Evolutionary conservation across 2,888 invertebrate genomes (phyloP).

Genomic region (Harmothoe impar): DNA sequence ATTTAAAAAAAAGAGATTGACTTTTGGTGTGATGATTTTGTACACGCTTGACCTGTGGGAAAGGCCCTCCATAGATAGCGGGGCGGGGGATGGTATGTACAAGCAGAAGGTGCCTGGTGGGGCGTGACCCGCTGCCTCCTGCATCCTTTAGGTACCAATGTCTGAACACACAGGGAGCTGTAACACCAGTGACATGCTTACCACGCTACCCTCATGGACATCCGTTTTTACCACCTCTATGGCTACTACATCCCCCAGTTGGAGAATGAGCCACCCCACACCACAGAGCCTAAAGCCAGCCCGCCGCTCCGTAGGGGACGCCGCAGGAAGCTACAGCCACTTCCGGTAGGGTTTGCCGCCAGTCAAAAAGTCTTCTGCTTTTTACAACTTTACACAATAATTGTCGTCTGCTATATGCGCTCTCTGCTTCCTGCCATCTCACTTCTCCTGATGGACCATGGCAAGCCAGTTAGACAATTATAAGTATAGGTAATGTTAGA

Average conservation of each 20-base stretch:
- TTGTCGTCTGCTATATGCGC: no score
- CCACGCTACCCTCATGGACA: neutral
- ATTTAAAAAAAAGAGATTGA: no score
- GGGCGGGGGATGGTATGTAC: neutral
- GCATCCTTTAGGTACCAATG: neutral
- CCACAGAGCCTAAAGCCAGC: neutral
- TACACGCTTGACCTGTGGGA: no score
- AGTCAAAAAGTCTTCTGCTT: no score
- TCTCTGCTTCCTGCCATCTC: no score
- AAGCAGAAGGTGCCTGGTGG: neutral
- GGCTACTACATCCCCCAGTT: conserved; percentile 3
- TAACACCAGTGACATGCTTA: neutral
- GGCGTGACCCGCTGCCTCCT: neutral
- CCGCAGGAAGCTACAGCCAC: conserved; percentile 47
- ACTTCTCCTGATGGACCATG: no score
- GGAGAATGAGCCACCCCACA: neutral
- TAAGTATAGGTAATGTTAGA: no score
- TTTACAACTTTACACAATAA: no score
- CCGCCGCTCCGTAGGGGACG: conserved; percentile 16
- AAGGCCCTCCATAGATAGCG: no score
- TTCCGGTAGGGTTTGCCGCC: neutral
- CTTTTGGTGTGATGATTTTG: no score
- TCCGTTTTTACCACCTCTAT: neutral
- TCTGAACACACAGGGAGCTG: neutral
- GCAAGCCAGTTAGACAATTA: no score